Base-by-base conservation (phyloP, 2,113 vertebrate genomes). In the Clarias batrachus region DNA sequence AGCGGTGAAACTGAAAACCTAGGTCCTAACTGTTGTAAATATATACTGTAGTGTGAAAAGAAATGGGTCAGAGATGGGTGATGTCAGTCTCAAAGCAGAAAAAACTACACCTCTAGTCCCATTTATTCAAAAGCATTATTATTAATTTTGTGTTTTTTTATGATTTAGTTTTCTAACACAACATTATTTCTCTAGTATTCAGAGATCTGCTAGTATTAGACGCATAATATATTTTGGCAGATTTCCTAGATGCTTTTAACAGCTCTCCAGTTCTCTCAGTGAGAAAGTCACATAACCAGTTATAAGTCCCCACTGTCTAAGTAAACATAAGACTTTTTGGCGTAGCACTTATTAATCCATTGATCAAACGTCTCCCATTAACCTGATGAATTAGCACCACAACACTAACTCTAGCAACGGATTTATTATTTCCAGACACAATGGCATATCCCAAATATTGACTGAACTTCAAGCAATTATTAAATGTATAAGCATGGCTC, bases 221-320 rank as follows among this genome's bases (percentile, higher is more conserved):
- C n/a, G 9, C n/a, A 30, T 27, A 12, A 30, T 0, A 33, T 59
- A 7, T 30, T 30, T 79, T 79, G 54, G 77, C 77, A 79, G 19
- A 30, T 59, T 59, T 79, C 54, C 77, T 59, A 57, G n/a, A 59
- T 10, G n/a, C 52, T 78, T 78, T 78, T n/a, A 78, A 30, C 76
- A 78, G 2, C 74, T 78, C 13, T 78, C n/a, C 57, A 81, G 79
- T 41, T 81, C 11, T 60, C 14, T 33, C 12, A 60, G 27, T 19
- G 5, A 23, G 57, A 25, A 81, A 62, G 59, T 62, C 17, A 41
- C 59, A 41, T 23, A 81, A 81, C 79, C 59, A 63, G 79, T 63
- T 60, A 41, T 12, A 41, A 60, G 19, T 23, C 14, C 13, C 11
- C 41, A 3, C 59, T 23, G 33, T 62, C 9, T 33, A 81, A 63